Evolutionary conservation across 2,113 vertebrate species (phyloP).

Genomic region (Hippocampus guttulatus): DNA sequence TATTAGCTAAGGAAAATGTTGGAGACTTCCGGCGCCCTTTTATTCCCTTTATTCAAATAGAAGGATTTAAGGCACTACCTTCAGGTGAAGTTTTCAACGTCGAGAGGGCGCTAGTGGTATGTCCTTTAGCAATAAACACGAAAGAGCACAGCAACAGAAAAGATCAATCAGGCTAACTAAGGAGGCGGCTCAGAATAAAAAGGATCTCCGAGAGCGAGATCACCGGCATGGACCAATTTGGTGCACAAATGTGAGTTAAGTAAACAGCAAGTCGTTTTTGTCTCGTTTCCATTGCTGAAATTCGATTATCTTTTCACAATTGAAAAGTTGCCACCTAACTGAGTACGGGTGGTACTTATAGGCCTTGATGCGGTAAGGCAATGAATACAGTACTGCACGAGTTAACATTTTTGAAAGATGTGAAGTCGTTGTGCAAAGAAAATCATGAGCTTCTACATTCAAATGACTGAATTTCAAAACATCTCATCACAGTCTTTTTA

Average conservation of each 20-base stretch:
- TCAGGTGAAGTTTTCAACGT: background rate
- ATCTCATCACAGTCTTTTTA: conserved; percentile 6
- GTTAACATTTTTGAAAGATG: background rate
- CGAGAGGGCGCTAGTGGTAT: background rate
- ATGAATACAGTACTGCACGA: conserved; percentile 6
- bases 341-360: background rate
- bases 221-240: background rate
- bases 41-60: background rate
- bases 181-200: background rate
- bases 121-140: background rate
- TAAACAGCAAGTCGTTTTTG: background rate
- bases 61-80: background rate
- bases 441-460: conserved; percentile 3
- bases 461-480: conserved; percentile 3
- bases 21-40: background rate
- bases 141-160: background rate
- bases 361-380: conserved; percentile 15
- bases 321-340: background rate
- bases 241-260: background rate
- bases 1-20: background rate
- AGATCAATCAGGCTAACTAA: background rate
- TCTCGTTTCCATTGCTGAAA: background rate
- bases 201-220: background rate
- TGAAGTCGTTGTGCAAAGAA: conserved; percentile 7
- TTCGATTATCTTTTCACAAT: background rate